phyloP scores from a whole-genome alignment of 2,797 vertebrate genomes.

The Smutsia temminckii region DNA sequence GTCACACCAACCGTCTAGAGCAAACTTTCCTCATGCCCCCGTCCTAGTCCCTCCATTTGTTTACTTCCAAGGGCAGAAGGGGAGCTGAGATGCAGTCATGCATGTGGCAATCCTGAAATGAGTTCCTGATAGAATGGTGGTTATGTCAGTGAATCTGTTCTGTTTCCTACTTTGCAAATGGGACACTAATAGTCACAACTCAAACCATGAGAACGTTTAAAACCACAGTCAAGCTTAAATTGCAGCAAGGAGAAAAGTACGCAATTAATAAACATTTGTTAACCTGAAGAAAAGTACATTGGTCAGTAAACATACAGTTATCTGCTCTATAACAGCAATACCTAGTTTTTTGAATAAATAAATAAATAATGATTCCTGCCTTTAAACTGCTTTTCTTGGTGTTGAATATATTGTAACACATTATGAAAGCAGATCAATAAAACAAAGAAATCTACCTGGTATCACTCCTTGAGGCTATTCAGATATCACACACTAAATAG shows the following conservation, averaged over 20 bases:
- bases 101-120: background rate
- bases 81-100: background rate
- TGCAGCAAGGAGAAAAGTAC: background rate
- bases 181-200: background rate
- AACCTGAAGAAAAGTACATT: background rate
- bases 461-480: background rate
- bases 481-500: slow-evolving; percentile 1
- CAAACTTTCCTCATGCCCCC: background rate
- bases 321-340: background rate
- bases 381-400: background rate
- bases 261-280: background rate
- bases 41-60: background rate
- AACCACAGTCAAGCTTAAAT: background rate
- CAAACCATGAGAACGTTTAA: background rate
- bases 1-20: background rate
- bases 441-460: background rate
- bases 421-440: background rate
- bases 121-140: background rate
- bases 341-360: background rate
- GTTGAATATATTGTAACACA: background rate
- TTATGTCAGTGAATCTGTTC: background rate
- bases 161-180: background rate
- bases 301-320: background rate
- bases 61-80: too few species aligned
- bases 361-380: background rate